A percentile compares a stretch with the other conserved stretches of the same genome.
Conservation (phyloP, 1,140 invertebrate genomes). For the Eubasilissa regina region DNA sequence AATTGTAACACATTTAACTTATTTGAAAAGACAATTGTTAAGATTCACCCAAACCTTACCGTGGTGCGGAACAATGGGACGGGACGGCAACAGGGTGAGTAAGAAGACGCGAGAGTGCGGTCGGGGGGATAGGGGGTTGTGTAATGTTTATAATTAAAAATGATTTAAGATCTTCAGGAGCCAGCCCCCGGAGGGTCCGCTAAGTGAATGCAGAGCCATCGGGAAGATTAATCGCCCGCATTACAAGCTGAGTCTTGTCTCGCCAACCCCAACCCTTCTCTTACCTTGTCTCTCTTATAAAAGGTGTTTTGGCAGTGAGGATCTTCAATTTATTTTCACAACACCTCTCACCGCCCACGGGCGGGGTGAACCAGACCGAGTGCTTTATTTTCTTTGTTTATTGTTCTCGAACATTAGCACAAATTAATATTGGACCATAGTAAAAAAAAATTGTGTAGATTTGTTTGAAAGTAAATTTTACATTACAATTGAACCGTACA, state of each 20-base stretch:
- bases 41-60: no score
- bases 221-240: slow-evolving; percentile 33
- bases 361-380: background rate
- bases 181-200: slow-evolving; percentile 8
- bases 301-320: slow-evolving; percentile 12
- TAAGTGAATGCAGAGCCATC: slow-evolving; percentile 31
- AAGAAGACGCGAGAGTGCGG: no score
- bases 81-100: background rate
- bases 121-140: slow-evolving; percentile 12
- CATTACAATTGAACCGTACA: no score
- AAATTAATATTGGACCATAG: background rate
- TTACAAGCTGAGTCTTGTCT: slow-evolving; percentile 35
- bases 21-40: no score
- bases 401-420: background rate
- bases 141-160: slow-evolving; percentile 50
- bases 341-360: slow-evolving; percentile 21
- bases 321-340: slow-evolving; percentile 31
- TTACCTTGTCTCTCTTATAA: background rate
- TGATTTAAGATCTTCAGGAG: slow-evolving; percentile 29
- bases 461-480: no score
- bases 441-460: no score
- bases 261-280: background rate
- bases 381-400: slow-evolving; percentile 4
- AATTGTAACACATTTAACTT: no score
- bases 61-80: no score